Evolutionary conservation across 2,113 vertebrate species (phyloP).

Genomic region (Periophthalmus modestus): DNA sequence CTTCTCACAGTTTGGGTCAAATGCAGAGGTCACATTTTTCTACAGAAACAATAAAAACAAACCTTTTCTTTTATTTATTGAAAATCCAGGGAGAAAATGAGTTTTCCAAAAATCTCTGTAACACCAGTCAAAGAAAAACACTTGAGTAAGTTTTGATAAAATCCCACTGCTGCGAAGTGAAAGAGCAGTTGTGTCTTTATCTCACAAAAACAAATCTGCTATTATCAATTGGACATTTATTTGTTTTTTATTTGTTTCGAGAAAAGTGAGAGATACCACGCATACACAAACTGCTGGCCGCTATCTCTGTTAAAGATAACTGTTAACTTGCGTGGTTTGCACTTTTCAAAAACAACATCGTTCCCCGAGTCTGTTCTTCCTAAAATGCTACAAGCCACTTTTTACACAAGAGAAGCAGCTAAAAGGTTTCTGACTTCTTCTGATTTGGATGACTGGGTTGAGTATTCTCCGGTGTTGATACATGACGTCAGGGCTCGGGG

Average conservation of each 20-base stretch:
- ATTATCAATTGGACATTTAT: constrained; percentile 1
- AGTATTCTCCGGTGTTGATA: constrained; percentile 29
- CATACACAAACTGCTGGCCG: constrained; percentile 6
- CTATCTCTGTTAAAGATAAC: background rate
- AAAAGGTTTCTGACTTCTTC: background rate
- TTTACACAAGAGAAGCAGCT: background rate
- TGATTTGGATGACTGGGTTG: background rate
- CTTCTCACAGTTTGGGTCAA: background rate
- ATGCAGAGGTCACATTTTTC: background rate
- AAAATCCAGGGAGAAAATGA: background rate
- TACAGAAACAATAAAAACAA: background rate
- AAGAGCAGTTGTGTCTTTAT: constrained; percentile 3
- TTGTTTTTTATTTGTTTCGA: background rate
- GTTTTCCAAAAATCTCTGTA: background rate
- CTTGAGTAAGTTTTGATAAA: background rate
- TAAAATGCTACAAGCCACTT: constrained; percentile 2
- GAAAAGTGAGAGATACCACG: constrained; percentile 6
- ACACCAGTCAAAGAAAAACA: background rate
- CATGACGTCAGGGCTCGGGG: constrained; percentile 54
- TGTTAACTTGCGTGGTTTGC: constrained; percentile 8
- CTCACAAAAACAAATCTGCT: background rate
- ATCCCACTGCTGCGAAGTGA: constrained; percentile 2
- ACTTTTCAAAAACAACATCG: background rate
- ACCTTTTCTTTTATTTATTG: background rate
- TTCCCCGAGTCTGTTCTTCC: background rate